These are phyloP conservation scores for Junonia oenone DNA, from an alignment of 2,888 invertebrate genomes.

Conservation along the genomic window DNA sequence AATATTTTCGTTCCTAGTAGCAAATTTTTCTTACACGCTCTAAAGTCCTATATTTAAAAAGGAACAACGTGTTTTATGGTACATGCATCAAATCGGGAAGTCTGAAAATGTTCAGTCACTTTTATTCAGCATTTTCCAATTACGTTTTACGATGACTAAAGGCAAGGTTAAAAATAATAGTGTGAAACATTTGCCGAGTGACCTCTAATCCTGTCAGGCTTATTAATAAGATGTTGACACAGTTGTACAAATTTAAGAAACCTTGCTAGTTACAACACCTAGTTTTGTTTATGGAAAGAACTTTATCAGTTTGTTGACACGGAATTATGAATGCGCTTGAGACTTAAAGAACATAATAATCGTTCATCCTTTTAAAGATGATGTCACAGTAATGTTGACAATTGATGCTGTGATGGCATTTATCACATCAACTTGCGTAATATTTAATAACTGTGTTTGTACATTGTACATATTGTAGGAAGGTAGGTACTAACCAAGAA, in stretches of 20 bases:
- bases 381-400: slow-evolving; percentile 16
- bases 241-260: background rate
- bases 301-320: background rate
- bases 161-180: background rate
- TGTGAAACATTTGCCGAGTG: background rate
- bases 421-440: slow-evolving; percentile 3
- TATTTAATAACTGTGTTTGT: slow-evolving; percentile 10
- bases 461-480: background rate
- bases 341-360: background rate
- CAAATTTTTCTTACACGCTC: too few relatives aligned
- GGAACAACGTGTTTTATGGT: too few relatives aligned
- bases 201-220: slow-evolving; percentile 9
- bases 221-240: slow-evolving; percentile 7
- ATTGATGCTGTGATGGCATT: slow-evolving; percentile 16
- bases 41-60: too few relatives aligned
- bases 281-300: background rate
- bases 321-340: background rate
- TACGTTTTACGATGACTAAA: background rate
- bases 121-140: background rate
- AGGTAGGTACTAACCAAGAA: too few relatives aligned
- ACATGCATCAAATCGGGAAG: too few relatives aligned
- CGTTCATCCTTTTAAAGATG: slow-evolving; percentile 11
- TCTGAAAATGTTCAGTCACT: too few relatives aligned
- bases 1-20: too few relatives aligned
- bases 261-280: background rate